These are phyloP conservation scores for Chymomyza procnemis DNA, from an alignment of 2,888 invertebrate genomes.

Conservation along the genomic window DNA sequence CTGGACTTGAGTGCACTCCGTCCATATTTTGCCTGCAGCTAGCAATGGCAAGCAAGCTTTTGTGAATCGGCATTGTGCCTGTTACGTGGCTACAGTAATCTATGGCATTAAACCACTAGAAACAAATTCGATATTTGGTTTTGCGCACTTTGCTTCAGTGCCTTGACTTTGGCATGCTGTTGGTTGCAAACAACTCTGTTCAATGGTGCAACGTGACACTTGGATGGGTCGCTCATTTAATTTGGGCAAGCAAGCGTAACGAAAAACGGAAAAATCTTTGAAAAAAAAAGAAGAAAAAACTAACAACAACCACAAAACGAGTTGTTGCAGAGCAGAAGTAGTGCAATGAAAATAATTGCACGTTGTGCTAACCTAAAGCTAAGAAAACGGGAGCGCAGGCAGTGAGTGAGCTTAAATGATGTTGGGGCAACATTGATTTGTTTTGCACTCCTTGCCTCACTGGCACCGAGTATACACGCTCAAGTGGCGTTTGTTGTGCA, in stretches of 20 bases:
- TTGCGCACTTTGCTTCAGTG: conserved; percentile 16
- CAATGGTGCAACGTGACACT: conserved; percentile 51
- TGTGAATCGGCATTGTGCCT: conserved; percentile 25
- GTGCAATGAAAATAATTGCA: conserved; percentile 14
- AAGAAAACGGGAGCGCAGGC: background rate
- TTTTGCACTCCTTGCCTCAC: background rate
- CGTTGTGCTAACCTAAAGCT: conserved; percentile 19
- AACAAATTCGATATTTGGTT: background rate
- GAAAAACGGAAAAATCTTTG: conserved; percentile 1
- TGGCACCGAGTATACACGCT: background rate
- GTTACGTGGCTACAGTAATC: conserved; percentile 27
- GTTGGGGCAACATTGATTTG: conserved; percentile 41
- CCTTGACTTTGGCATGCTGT: background rate
- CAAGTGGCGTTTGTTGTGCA: background rate
- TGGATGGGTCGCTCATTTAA: conserved; percentile 37
- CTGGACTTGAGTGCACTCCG: background rate
- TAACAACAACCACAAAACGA: conserved; percentile 41
- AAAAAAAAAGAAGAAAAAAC: conserved; percentile 25
- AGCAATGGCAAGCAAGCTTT: conserved; percentile 7
- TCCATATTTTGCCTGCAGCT: background rate
- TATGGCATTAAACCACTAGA: conserved; percentile 26
- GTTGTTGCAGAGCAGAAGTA: conserved; percentile 11
- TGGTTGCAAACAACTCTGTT: background rate
- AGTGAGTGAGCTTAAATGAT: background rate
- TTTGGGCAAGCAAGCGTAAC: conserved; percentile 24